Base-by-base conservation (phyloP, 2,797 vertebrate genomes). In the Microctenopoma stevenorrisi region DNA sequence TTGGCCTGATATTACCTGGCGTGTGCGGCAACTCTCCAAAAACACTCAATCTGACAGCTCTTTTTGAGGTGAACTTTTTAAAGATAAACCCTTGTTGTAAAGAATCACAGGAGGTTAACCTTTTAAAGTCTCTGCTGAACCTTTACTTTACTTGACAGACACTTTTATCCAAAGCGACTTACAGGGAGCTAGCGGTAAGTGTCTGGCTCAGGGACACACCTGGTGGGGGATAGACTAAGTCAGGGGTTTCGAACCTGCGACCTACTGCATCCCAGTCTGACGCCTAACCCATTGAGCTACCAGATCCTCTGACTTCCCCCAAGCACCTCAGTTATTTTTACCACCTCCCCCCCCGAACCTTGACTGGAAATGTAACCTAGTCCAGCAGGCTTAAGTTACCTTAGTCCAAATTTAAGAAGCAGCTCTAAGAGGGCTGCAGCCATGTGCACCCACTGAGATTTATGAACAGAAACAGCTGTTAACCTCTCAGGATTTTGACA, bases 261-360 rank as follows among this genome's bases (percentile, higher is more conserved):
- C 22, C 22, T 22, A 22, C 22, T 22, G 22, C 22, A 22, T 22
- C 22, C 22, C 22, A 22, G 22, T 22, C 22, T 22, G 22, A 22
- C 22, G 22, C 22, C 22, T 22, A 22, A 22, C 22, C 22, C 22
- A 22, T 22, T 22, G 22, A 22, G 2, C 22, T 22, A 22, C 22
- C 22, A 22, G 22, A 88, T 89, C 84, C 67, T 69, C 68, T 65
- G 26, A 86, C 86, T 86, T 84, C 77, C 84, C 63, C 52, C 63
- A 49, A 78, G 74, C 74, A 87, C 88, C 76, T 78, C 77, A 75
- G 74, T 85, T 94, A 94, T 93, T 93, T 92, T 89, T 93, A 90
- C 37, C 37, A 13, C 40, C 51, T 15, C 22, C n/a, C 40, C 28
- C 28, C 15, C 49, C 44, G 22, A 18, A 38, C 50, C 33, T 28